Evolutionary conservation across 92 coral and sea anemone genomes (phyloP), one percentile per base, ranked within the genome.

Genomic region (Parazoanthus darwini): DNA sequence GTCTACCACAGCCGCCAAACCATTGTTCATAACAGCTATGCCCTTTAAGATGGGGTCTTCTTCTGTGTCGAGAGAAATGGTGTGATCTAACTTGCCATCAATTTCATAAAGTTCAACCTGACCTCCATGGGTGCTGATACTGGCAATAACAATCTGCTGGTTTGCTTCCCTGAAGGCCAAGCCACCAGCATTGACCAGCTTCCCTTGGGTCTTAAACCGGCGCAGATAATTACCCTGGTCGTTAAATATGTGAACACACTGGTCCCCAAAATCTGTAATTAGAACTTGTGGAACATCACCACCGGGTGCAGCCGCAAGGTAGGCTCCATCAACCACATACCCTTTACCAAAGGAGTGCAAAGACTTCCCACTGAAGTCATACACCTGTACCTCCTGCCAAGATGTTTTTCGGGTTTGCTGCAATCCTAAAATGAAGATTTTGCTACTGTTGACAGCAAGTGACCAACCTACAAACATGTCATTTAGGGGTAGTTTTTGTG

Each of bases 391-490:
- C 43, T 84, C 87, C 7, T 84, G 87, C 66, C 78, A 84, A 7
- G 87, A 84, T 48, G 38, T 84, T 50, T n/a, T 43, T 3, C 87
- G 65, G 8, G 78, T 84, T 84, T 70, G 79, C 63, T 84, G 87
- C 74, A 84, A 43, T 66, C 87, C 87, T 14, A 70, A 50, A 70
- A 84, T 18, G 36, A 70, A 84, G 35, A 84, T 72, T 50, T 84
- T 84, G 67, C 58, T 68, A 2, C 22, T 44, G 38, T 68, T 84
- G 63, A 84, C 36, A 3, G 50, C 79, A 84, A 84, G 74, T 29
- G 87, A 84, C 87, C 87, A 84, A 48, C 78, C 87, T 4, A 84
- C 78, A 48, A 84, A 84, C 79, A 44, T 70, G 42, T 84, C 46
- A 9, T 25, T 84, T 10, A 84, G 87, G 65, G 87, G 66, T 0